Conservation (phyloP, 2,797 vertebrate genomes). For the Sternotherus odoratus region DNA sequence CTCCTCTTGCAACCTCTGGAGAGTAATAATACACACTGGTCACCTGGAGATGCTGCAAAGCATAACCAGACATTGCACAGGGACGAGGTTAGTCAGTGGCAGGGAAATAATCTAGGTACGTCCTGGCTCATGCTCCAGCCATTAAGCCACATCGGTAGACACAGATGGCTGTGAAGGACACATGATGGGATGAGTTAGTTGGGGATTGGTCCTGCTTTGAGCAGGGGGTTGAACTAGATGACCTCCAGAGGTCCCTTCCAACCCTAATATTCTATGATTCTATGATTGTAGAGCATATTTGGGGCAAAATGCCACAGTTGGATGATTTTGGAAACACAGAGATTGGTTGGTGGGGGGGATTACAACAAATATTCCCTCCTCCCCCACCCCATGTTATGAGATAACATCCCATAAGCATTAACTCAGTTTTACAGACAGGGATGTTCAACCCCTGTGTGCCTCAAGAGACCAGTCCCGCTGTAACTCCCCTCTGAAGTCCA, state of each 20-base stretch:
- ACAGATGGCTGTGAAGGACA: neutral
- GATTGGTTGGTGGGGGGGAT: neutral
- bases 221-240: too few species aligned
- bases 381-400: neutral
- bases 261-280: too few species aligned
- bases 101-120: neutral
- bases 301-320: neutral
- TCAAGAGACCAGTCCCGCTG: constrained; percentile 14
- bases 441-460: neutral
- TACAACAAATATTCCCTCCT: neutral
- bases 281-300: neutral
- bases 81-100: neutral
- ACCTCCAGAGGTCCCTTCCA: too few species aligned
- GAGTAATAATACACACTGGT: neutral
- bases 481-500: constrained; percentile 81
- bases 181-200: too few species aligned
- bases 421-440: neutral
- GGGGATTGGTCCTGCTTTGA: too few species aligned
- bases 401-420: neutral
- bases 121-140: neutral
- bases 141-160: neutral
- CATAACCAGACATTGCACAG: neutral
- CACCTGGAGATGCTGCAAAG: neutral
- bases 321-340: neutral
- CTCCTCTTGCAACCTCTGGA: neutral